phyloP scores from a whole-genome alignment of 1,140 invertebrate species.

The Leptestheria dahalacensis region DNA sequence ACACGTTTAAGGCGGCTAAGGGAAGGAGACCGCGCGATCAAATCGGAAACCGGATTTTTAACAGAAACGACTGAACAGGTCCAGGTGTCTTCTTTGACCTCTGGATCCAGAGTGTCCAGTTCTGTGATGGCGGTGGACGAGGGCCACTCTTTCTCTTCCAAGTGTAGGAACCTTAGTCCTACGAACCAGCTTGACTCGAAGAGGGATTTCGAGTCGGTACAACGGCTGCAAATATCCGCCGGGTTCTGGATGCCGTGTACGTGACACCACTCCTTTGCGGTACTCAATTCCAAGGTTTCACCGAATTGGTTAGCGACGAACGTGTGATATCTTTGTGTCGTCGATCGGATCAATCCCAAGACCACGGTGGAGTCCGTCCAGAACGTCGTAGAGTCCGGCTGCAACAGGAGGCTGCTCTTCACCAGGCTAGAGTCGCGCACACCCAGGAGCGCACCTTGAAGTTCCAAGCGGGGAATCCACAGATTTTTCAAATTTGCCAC shows the following conservation, averaged over 20 bases:
- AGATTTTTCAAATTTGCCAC: too few species aligned
- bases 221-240: constrained; percentile 1
- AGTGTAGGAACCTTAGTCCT: constrained; percentile 14
- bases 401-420: neutral
- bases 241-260: neutral
- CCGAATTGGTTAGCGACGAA: neutral
- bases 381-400: neutral
- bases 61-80: neutral
- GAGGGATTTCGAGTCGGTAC: neutral
- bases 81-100: neutral
- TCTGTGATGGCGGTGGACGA: neutral
- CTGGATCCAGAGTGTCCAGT: neutral
- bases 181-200: constrained; percentile 12
- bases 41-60: neutral
- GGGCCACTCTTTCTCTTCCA: neutral
- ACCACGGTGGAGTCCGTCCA: neutral
- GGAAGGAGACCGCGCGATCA: neutral
- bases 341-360: neutral
- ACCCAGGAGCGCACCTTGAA: neutral
- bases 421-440: neutral
- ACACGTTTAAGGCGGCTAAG: neutral
- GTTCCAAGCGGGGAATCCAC: neutral
- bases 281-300: neutral
- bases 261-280: constrained; percentile 2
- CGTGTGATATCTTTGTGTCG: neutral